Evolutionary conservation across 2,888 invertebrate species (phyloP), one percentile per base, ranked within the genome.

Genomic region (Synergus laeviventris): DNA sequence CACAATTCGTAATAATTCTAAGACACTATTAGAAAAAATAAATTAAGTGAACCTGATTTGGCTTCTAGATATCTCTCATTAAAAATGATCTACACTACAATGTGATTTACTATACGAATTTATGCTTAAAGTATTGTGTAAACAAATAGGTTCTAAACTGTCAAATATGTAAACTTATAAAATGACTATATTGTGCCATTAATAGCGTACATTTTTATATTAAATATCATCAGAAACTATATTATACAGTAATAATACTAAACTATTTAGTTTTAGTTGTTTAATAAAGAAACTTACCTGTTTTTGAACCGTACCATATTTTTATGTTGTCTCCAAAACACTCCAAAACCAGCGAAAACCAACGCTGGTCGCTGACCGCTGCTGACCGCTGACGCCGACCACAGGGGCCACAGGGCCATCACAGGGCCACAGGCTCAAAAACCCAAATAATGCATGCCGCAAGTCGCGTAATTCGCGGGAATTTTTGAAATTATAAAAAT

Each of bases 221-320:
- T 1, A 21, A 14, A 24, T 21, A 1, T 8, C 1, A 9, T 24
- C 4, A 0, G 1, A 4, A 24, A 5, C 11, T 24, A 12, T 21
- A 56, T 56, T 56, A 16, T 21, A 64, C 21, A 18, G 11, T 11
- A 21, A 39, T 14, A 64, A 64, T 1, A 61, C 4, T 16, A 38
- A 38, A 39, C 3, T 18, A 2, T 0, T 12, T n/a, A 16, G 16
- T 39, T 39, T 38, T 39, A 0, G 9, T 38, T 16, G 16, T 36
- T 36, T 36, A 38, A 11, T 36, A 39, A 18, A 39, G 14, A 64
- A n/a, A 0, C 56, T 49, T n/a, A 70, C 70, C 70, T 70, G 31
- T 70, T 36, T 66, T 66, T 66, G 16, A 66, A 75, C 36, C 75
- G 61, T 1, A 56, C 49, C 56, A 31, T 62, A 3, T 21, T 61